Conservation (phyloP, 2,888 invertebrate species). For the Helleia helle region DNA sequence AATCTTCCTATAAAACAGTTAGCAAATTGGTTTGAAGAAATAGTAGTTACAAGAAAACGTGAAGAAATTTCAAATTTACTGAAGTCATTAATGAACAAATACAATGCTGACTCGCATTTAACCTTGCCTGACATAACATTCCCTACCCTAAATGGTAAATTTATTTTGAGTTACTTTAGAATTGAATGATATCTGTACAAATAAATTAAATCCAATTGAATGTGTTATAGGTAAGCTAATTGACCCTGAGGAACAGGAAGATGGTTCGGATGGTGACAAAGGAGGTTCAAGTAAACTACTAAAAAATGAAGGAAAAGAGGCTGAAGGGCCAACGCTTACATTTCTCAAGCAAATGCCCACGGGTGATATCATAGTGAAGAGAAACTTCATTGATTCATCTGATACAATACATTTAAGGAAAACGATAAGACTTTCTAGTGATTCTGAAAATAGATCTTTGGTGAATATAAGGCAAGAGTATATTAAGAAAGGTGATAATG, state of each 20-base stretch:
- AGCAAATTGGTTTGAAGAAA: slow-evolving; percentile 90
- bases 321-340: slow-evolving; percentile 50
- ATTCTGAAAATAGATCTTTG: slow-evolving; percentile 58
- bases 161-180: too few relatives aligned
- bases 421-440: slow-evolving; percentile 59
- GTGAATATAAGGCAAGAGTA: slow-evolving; percentile 59
- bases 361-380: slow-evolving; percentile 58
- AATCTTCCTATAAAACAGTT: slow-evolving; percentile 87
- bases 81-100: slow-evolving; percentile 81
- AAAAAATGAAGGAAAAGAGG: slow-evolving; percentile 42
- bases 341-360: slow-evolving; percentile 60
- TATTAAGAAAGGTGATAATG: slow-evolving; percentile 58
- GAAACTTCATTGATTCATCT: slow-evolving; percentile 49
- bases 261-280: slow-evolving; percentile 66
- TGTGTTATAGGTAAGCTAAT: slow-evolving; percentile 70
- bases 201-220: neutral
- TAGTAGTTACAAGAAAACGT: slow-evolving; percentile 87
- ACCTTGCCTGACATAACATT: slow-evolving; percentile 81
- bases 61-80: slow-evolving; percentile 89
- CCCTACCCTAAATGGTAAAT: slow-evolving; percentile 81
- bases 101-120: slow-evolving; percentile 78
- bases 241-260: slow-evolving; percentile 75
- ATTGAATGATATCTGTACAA: too few relatives aligned
- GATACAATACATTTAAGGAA: slow-evolving; percentile 59
- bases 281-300: slow-evolving; percentile 39